These are phyloP conservation scores for Drosophila ercepeae DNA, from an alignment of 1,140 invertebrate genomes.

Conservation along the genomic window DNA sequence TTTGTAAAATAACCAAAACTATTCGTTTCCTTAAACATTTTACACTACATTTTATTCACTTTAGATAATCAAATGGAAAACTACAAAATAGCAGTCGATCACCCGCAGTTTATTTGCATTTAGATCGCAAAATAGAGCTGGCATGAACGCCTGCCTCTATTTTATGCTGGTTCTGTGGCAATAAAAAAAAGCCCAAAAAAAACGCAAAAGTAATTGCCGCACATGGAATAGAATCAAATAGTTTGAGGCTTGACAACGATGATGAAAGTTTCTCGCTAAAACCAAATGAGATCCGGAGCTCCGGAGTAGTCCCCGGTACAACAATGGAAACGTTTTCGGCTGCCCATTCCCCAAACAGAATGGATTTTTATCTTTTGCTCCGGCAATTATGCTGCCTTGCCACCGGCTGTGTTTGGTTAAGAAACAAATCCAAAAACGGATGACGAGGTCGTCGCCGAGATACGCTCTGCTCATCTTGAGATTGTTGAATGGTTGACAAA, in stretches of 20 bases:
- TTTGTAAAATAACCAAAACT: too few species aligned
- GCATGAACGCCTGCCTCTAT: not conserved
- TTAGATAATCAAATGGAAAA: not conserved
- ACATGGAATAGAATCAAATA: slow-evolving; percentile 47
- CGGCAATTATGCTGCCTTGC: slow-evolving; percentile 23
- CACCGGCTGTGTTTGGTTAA: slow-evolving; percentile 8
- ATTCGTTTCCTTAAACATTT: too few species aligned
- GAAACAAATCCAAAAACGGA: slow-evolving; percentile 7
- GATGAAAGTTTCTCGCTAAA: slow-evolving; percentile 46
- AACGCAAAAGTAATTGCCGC: slow-evolving; percentile 35
- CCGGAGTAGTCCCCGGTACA: too few species aligned
- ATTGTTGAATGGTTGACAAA: not conserved
- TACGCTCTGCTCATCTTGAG: not conserved
- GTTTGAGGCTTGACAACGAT: slow-evolving; percentile 30
- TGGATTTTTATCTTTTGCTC: slow-evolving; percentile 24
- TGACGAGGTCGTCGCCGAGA: slow-evolving; percentile 9
- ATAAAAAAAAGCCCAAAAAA: slow-evolving; percentile 17
- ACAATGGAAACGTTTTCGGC: slow-evolving; percentile 22
- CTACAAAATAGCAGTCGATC: slow-evolving; percentile 2
- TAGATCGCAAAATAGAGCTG: not conserved
- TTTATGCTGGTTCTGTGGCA: slow-evolving; percentile 6
- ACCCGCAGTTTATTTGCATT: not conserved
- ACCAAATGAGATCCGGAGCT: slow-evolving; percentile 16
- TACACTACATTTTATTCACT: not conserved
- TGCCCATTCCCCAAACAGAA: not conserved